Conservation (phyloP, 2,113 vertebrate genomes). For the Vimba vimba region DNA sequence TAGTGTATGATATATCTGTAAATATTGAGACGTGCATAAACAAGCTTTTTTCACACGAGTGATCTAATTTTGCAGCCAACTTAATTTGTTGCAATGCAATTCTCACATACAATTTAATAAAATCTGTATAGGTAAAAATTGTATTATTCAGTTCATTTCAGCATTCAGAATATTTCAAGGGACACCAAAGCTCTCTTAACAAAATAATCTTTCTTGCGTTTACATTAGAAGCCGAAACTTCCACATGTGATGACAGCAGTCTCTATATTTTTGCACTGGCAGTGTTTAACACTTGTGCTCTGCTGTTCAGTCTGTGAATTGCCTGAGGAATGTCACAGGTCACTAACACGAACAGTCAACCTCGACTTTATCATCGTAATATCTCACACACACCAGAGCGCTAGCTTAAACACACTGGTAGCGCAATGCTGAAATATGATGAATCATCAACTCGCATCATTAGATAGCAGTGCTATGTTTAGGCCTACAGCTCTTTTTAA, state of each 20-base stretch:
- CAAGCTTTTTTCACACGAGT: not conserved
- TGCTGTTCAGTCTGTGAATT: not conserved
- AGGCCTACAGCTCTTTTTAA: constrained; percentile 11
- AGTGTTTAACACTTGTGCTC: not conserved
- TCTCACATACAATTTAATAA: not conserved
- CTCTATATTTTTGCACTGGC: not conserved
- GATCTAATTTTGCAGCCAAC: not conserved
- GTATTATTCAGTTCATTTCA: not conserved
- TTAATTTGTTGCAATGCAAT: not conserved
- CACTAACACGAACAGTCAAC: constrained; percentile 1
- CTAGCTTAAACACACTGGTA: constrained; percentile 29
- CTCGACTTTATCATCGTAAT: not conserved
- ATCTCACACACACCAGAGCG: not conserved
- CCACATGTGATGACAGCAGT: not conserved
- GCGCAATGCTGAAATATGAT: constrained; percentile 15
- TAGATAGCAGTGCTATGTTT: constrained; percentile 31
- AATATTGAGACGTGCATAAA: not conserved
- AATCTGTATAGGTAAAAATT: not conserved
- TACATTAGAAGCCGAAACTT: not conserved
- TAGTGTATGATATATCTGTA: not conserved
- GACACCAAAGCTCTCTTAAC: not conserved
- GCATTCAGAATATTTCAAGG: not conserved
- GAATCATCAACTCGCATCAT: constrained; percentile 25
- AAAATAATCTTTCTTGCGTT: not conserved
- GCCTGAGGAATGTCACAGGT: constrained; percentile 22